A percentile compares a stretch with the other conserved stretches of the same genome.
These are phyloP conservation scores for Beroe ovata DNA, from an alignment of 37 sponge, comb jelly and placozoan species.

Conservation along the genomic window DNA sequence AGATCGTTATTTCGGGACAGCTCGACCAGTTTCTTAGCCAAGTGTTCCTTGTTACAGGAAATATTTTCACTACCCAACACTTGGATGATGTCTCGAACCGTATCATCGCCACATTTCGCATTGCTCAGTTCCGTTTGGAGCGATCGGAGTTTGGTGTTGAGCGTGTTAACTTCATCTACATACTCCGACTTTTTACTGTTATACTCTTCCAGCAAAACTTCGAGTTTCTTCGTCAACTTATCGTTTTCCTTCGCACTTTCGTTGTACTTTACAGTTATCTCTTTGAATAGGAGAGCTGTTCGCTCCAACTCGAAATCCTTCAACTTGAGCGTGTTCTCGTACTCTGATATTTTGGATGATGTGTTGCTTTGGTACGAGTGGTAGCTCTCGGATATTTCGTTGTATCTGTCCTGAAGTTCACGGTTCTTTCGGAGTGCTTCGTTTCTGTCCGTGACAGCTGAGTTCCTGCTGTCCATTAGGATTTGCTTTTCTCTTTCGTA, in stretches of 20 bases:
- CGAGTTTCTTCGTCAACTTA: constrained; percentile 35
- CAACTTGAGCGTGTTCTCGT: constrained; percentile 42
- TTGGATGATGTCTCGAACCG: background rate
- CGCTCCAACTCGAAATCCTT: constrained; percentile 63
- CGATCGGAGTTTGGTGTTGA: constrained; percentile 2
- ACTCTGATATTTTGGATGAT: background rate
- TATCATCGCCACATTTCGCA: background rate
- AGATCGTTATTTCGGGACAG: constrained; percentile 22
- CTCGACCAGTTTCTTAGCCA: constrained; percentile 13
- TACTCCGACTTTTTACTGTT: background rate
- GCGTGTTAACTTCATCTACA: constrained; percentile 34
- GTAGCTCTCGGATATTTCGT: background rate
- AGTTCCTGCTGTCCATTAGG: constrained; percentile 15
- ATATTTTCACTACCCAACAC: constrained; percentile 54
- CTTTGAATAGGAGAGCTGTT: background rate
- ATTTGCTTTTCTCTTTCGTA: constrained; percentile 54
- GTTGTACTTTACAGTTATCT: constrained; percentile 12
- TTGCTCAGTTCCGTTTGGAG: background rate
- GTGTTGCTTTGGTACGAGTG: constrained; percentile 13
- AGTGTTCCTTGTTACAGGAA: constrained; percentile 54
- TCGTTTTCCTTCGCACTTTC: constrained; percentile 33
- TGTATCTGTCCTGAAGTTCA: constrained; percentile 19
- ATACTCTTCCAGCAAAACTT: constrained; percentile 51
- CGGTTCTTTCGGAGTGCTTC: constrained; percentile 58
- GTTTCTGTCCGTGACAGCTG: constrained; percentile 45